These are phyloP conservation scores for Branchinecta lindahli DNA, from an alignment of 1,140 invertebrate genomes.

Conservation along the genomic window DNA sequence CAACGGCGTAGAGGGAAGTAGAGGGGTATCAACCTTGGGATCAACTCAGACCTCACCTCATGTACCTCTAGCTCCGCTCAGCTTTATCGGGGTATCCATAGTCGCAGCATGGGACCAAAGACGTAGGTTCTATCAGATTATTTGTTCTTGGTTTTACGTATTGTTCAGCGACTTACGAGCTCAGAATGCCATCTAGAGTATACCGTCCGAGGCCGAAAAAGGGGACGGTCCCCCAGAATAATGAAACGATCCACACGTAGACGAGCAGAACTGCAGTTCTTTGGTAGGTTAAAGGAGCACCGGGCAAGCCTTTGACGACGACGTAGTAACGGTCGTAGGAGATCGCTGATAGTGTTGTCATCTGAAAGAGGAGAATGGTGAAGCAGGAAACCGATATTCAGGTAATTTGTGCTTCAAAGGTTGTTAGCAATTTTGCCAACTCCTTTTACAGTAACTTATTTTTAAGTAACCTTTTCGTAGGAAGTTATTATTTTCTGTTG, in stretches of 20 bases:
- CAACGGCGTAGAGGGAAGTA: too few relatives aligned
- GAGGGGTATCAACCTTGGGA: too few relatives aligned
- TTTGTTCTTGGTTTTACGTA: neutral
- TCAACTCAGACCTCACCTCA: too few relatives aligned
- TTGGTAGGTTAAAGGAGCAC: slow-evolving; percentile 24
- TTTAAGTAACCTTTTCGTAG: too few relatives aligned
- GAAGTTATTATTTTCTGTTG: neutral
- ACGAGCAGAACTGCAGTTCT: slow-evolving; percentile 24
- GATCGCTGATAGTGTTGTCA: slow-evolving; percentile 26
- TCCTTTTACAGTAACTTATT: too few relatives aligned
- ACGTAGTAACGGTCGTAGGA: slow-evolving; percentile 28
- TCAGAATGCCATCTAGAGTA: slow-evolving; percentile 24
- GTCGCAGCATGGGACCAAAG: too few relatives aligned
- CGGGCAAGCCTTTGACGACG: slow-evolving; percentile 26
- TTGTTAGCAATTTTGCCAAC: too few relatives aligned
- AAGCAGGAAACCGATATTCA: too few relatives aligned
- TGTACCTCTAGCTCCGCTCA: too few relatives aligned
- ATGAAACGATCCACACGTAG: slow-evolving; percentile 24
- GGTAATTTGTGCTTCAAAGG: too few relatives aligned
- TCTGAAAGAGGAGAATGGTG: slow-evolving; percentile 21
- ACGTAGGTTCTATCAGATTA: too few relatives aligned
- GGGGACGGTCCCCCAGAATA: slow-evolving; percentile 25
- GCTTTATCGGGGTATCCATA: too few relatives aligned
- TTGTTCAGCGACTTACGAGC: slow-evolving; percentile 16
- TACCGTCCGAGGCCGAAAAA: slow-evolving; percentile 27